Evolutionary conservation across 2,113 vertebrate species (phyloP), one percentile per base, ranked within the genome.

Genomic region (Cynoglossus semilaevis): DNA sequence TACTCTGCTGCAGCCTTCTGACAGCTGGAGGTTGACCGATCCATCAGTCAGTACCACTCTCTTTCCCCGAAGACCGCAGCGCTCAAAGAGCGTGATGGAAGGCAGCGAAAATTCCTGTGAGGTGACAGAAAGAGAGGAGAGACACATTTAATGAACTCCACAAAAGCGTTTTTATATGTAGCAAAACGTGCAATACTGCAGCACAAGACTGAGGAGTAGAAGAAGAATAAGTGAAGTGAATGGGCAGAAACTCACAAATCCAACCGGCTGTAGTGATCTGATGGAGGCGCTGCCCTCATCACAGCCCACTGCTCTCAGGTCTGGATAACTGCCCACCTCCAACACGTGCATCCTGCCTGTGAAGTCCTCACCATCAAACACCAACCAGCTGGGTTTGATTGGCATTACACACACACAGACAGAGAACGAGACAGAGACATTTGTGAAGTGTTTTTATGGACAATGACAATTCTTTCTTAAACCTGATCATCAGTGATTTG

Each of bases 101-200:
- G 96, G 94, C 58, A 95, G 87, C 1, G 95, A 96, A 77, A 98
- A 92, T 71, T 96, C 94, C 96, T 98, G 82, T 13, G 7, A 1
- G 44, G 50, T 7, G 18, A 42, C 13, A 60, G 54, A 54, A 16
- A 48, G 9, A 51, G 9, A 46, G 5, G 44, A 1, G 13, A 45
- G 43, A 45, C n/a, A 18, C 8, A 16, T 5, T 11, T 29, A 38
- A 9, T 57, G 19, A 71, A 43, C 22, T 29, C 22, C 22, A 29
- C 6, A 29, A 29, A 29, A n/a, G n/a, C n/a, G n/a, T n/a, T n/a
- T n/a, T n/a, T n/a, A n/a, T n/a, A n/a, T n/a, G 19, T 50, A 2
- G 15, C 19, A 50, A 51, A 17, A 17, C 7, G 10, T 1, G 5
- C 6, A 29, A 29, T 4, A 4, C 22, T 29, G 22, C 22, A 4